Evolutionary conservation across 2,797 vertebrate genomes (phyloP).

Genomic region (Amniataba percoides): DNA sequence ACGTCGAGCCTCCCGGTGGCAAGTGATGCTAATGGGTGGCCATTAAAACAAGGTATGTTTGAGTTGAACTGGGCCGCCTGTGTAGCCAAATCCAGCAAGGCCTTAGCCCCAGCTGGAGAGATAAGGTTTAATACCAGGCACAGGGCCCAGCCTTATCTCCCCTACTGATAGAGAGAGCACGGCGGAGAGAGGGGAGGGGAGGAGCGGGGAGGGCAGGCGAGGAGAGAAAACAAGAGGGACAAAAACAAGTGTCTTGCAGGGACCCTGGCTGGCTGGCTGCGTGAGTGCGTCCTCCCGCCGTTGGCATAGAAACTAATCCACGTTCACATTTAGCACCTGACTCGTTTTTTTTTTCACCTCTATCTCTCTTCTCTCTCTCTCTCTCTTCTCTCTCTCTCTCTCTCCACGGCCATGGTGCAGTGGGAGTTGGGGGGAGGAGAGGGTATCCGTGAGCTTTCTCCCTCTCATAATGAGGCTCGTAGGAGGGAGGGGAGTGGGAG

Average conservation of each 20-base stretch:
- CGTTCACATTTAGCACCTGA: constrained; percentile 87
- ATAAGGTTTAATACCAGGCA: constrained; percentile 83
- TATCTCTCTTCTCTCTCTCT: constrained; percentile 29
- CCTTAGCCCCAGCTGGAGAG: constrained; percentile 82
- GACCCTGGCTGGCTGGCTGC: constrained; percentile 79
- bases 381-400: constrained; percentile 37
- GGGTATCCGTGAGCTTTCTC: constrained; percentile 68
- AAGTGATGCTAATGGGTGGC: constrained; percentile 75
- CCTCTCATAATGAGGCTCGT: constrained; percentile 80
- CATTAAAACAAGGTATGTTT: constrained; percentile 80
- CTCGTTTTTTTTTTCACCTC: constrained; percentile 54
- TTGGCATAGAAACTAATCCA: constrained; percentile 90
- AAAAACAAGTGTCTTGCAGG: constrained; percentile 84
- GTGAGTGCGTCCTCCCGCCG: constrained; percentile 82
- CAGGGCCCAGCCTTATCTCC: constrained; percentile 80
- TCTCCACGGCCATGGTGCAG: constrained; percentile 58
- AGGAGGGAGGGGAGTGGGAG: constrained; percentile 50
- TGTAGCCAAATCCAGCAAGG: constrained; percentile 77
- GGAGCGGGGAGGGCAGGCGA: constrained; percentile 45
- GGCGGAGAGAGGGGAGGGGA: constrained; percentile 54
- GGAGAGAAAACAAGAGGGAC: constrained; percentile 78
- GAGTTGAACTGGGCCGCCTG: constrained; percentile 74
- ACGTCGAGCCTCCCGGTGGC: constrained; percentile 47
- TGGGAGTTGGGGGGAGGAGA: constrained; percentile 67
- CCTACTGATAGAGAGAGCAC: constrained; percentile 78